phyloP scores from a whole-genome alignment of 2,797 vertebrate genomes.

The Gobio occitaniae region DNA sequence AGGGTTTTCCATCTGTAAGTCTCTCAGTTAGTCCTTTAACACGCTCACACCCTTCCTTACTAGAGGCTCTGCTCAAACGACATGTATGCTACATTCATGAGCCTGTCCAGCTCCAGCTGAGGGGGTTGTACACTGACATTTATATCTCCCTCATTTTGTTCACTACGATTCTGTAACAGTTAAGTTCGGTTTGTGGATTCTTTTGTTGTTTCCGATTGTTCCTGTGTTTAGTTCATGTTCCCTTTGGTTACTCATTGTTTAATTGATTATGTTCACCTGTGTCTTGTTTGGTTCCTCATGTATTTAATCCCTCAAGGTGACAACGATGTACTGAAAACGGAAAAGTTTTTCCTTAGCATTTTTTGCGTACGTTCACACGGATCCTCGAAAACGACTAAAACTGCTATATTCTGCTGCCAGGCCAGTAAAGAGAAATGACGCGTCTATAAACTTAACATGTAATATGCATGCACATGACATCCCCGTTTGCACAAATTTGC shows the following conservation, averaged over 20 bases:
- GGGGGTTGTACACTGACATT: not conserved
- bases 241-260: not conserved
- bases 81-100: not conserved
- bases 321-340: not conserved
- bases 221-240: not conserved
- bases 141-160: not conserved
- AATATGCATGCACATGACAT: too few relatives aligned
- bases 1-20: not conserved
- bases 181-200: not conserved
- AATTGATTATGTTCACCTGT: not conserved
- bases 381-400: not conserved
- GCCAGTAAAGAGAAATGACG: too few relatives aligned
- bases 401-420: too few relatives aligned
- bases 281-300: not conserved
- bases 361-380: not conserved
- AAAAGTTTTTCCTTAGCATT: not conserved
- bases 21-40: not conserved
- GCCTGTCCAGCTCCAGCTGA: not conserved
- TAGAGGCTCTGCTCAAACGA: not conserved
- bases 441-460: too few relatives aligned
- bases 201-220: not conserved
- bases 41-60: not conserved
- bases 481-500: too few relatives aligned
- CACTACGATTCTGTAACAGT: not conserved
- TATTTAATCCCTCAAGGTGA: not conserved